Base-by-base conservation (phyloP, 2,888 invertebrate species). In the Arctia plantaginis region DNA sequence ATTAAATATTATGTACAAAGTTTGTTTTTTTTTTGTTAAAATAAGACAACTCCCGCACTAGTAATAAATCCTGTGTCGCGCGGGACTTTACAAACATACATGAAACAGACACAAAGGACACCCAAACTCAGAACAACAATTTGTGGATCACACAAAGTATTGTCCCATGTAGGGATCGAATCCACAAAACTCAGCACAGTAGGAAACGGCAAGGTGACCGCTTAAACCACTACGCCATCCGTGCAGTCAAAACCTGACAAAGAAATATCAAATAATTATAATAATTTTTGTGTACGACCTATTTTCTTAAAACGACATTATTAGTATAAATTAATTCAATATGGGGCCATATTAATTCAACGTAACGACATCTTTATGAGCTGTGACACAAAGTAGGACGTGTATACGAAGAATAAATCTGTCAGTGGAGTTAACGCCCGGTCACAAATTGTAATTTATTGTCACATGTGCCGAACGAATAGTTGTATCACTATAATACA, bases 381-480 rank as follows among this genome's bases (percentile, higher is more conserved):
- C 88, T 93, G 93, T 89, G 93, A 94, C 91, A 93, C 90, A 92
- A 92, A 93, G 90, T 91, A 91, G 93, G 92, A 93, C 92, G 92
- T 91, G 93, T 90, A 90, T 91, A 87, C 87, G 90, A 89, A 88
- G 89, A 89, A 94, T 94, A 94, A 94, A 94, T 94, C 94, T 94
- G 93, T 94, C 94, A 89, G 75, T 86, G 80, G 86, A 86, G 91
- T 91, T 90, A 91, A 93, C 93, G 90, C 91, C 89, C 89, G 91
- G 90, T 91, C 93, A 93, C 93, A 94, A 93, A 93, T 94, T 91
- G 93, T 93, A 92, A 94, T 93, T 92, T 93, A 92, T 87, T 86
- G 91, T 89, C 92, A 91, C 89, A 87, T 90, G 87, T 87, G 87
- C 83, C 85, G 87, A 87, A 89, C 85, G 88, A 87, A 91, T 90